These are phyloP conservation scores for Chloroceryle aenea DNA, from an alignment of 2,113 vertebrate genomes.

Conservation along the genomic window DNA sequence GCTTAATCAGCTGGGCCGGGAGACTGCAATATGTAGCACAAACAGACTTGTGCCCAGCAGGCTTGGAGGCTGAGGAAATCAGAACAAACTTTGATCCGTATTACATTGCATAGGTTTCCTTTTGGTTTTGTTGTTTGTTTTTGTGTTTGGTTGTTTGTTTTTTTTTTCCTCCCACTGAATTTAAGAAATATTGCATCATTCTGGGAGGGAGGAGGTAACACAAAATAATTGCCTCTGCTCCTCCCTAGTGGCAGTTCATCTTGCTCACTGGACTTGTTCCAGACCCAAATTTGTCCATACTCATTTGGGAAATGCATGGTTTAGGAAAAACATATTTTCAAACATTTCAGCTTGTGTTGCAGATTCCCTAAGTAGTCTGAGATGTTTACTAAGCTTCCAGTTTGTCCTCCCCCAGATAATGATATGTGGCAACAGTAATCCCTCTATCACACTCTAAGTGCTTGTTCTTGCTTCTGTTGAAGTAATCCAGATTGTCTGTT, in stretches of 20 bases:
- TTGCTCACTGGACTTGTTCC: background rate
- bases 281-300: background rate
- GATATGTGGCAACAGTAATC: background rate
- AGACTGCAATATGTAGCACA: background rate
- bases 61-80: background rate
- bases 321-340: background rate
- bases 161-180: background rate
- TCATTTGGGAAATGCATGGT: background rate
- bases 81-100: background rate
- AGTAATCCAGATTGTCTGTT: background rate
- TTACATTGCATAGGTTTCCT: background rate
- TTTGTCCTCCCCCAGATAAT: background rate
- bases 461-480: background rate
- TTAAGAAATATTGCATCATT: background rate
- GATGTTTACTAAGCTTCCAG: background rate
- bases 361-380: background rate
- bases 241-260: background rate
- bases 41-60: background rate
- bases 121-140: background rate
- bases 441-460: background rate
- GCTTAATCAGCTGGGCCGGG: background rate
- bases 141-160: background rate
- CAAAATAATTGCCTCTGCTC: background rate
- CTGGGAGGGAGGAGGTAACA: background rate
- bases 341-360: background rate